Base-by-base conservation (phyloP, 2,888 invertebrate species). In the Idaea dimidiata region DNA sequence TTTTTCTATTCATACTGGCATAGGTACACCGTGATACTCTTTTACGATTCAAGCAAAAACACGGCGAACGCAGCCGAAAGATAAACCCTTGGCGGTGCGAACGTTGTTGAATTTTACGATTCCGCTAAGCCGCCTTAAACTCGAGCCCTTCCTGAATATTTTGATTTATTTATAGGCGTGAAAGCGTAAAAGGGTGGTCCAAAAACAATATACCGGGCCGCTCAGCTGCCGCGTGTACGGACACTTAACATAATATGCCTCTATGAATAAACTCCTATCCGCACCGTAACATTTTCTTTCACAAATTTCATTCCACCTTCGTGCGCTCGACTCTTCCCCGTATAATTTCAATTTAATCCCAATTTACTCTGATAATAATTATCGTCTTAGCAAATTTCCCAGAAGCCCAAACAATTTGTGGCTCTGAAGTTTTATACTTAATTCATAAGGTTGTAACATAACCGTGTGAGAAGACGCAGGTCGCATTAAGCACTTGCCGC, bases 41-140 rank as follows among this genome's bases (percentile, higher is more conserved):
- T 91, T 91, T 91, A 90, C 89, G 90, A 88, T 89, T 89, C 83
- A 77, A 83, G 86, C 86, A 88, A 88, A 89, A 89, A 90, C 88
- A 86, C 83, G 88, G 83, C 81, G 84, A 84, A 82, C 83, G 82
- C 77, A 81, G 82, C 81, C 86, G 82, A 83, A 88, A 89, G 88
- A 90, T 90, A 91, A 91, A 91, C 87, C 89, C 81, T 74, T 79
- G 78, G 87, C 86, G 86, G 81, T 83, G 86, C 83, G 83, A 86
- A 83, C 86, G 90, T 84, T 91, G 90, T 91, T 91, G 90, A 91
- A 90, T 92, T 92, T 92, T 92, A 91, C 89, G 92, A 91, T 91
- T 91, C 88, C 82, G 85, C 89, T 91, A 92, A 92, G 91, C 91
- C 90, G 89, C 88, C 91, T 89, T 88, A 87, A 90, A 92, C 88